phyloP scores from a whole-genome alignment of 37 sponge, comb jelly and placozoan species.

The Cladorhizidae sp. region DNA sequence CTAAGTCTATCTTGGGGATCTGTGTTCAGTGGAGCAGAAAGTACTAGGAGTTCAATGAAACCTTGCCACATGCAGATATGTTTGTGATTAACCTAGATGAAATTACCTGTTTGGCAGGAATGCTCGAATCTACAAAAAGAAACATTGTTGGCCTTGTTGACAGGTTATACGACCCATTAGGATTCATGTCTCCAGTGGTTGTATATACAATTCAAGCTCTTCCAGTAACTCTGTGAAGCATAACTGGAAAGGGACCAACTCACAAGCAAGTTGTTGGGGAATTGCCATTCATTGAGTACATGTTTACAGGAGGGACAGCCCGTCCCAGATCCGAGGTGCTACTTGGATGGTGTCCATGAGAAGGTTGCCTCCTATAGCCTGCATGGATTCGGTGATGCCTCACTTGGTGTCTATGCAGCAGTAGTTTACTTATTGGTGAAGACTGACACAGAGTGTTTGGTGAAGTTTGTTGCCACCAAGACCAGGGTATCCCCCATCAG shows the following conservation, averaged over 20 bases:
- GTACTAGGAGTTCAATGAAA: conserved; percentile 26
- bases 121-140: too few species aligned
- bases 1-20: background rate
- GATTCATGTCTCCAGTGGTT: too few species aligned
- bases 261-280: background rate
- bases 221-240: too few species aligned
- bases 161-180: too few species aligned
- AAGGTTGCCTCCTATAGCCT: background rate
- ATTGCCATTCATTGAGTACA: conserved; percentile 5
- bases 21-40: background rate
- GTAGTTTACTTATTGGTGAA: conserved; percentile 22
- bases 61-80: background rate
- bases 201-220: too few species aligned
- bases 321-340: conserved; percentile 25
- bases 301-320: background rate
- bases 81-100: too few species aligned
- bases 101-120: too few species aligned
- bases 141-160: too few species aligned
- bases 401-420: conserved; percentile 30
- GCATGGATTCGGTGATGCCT: conserved; percentile 35
- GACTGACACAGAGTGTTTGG: background rate
- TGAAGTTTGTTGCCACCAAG: conserved; percentile 25
- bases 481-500: conserved; percentile 33
- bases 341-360: background rate
- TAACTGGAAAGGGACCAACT: too few species aligned